A percentile compares a stretch with the other conserved stretches of the same genome.
These are phyloP conservation scores for Campaea margaritaria DNA, from an alignment of 2,888 invertebrate species.

Conservation along the genomic window DNA sequence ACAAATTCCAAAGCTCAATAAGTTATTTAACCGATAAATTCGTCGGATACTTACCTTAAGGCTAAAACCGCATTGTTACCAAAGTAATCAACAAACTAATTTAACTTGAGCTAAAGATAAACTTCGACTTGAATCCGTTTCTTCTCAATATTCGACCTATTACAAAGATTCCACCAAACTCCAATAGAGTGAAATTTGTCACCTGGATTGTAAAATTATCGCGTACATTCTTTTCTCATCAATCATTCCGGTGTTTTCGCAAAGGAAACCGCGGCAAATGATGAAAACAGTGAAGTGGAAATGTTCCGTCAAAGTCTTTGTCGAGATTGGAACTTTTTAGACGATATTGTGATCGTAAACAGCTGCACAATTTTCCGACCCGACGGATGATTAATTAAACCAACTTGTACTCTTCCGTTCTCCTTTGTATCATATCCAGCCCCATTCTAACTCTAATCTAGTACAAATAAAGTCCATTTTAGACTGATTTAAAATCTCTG, in stretches of 20 bases:
- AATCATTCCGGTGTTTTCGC: conserved; percentile 22
- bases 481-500: background rate
- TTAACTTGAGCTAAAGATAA: conserved; percentile 41
- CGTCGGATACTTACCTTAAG: conserved; percentile 47
- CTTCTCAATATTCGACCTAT: conserved; percentile 18
- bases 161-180: conserved; percentile 4
- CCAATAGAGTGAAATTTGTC: conserved; percentile 3
- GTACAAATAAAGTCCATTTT: conserved; percentile 22
- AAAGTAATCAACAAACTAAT: conserved; percentile 44
- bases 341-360: conserved; percentile 69
- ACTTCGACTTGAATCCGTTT: conserved; percentile 27
- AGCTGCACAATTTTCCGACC: conserved; percentile 72
- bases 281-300: conserved; percentile 44
- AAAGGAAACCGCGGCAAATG: conserved; percentile 11
- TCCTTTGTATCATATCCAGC: conserved; percentile 1
- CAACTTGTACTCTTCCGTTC: conserved; percentile 47
- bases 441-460: conserved; percentile 26
- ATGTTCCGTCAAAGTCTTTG: conserved; percentile 54
- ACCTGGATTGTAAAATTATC: conserved; percentile 12
- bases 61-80: conserved; percentile 43
- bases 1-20: conserved; percentile 52
- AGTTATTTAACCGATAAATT: conserved; percentile 57
- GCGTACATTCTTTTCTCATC: conserved; percentile 8
- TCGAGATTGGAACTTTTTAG: conserved; percentile 62
- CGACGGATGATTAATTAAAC: conserved; percentile 76